Evolutionary conservation across 1,140 invertebrate genomes (phyloP).

Genomic region (Uloborus diversus): DNA sequence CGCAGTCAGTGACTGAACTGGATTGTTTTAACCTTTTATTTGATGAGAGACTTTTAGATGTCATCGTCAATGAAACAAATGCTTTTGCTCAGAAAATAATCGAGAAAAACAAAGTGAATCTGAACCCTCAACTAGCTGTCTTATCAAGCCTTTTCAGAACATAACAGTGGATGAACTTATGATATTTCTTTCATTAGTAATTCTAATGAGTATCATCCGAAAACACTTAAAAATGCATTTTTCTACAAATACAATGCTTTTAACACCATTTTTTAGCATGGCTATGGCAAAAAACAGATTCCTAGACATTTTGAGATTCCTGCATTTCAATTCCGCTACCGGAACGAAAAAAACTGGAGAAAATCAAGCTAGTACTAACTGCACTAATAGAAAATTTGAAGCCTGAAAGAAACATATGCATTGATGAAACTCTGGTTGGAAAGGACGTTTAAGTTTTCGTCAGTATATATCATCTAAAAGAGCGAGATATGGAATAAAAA

Average conservation of each 20-base stretch:
- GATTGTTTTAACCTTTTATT: background rate
- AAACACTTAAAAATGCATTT: background rate
- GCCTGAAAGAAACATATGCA: background rate
- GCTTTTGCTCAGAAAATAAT: background rate
- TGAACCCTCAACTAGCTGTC: background rate
- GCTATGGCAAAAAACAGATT: background rate
- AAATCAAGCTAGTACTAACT: background rate
- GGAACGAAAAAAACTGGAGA: background rate
- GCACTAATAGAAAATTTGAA: background rate
- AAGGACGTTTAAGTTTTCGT: background rate
- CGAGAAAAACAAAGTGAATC: background rate
- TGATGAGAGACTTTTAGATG: background rate
- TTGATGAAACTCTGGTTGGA: background rate
- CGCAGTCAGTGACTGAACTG: background rate
- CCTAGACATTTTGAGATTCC: background rate
- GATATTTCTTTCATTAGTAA: background rate
- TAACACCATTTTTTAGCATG: background rate
- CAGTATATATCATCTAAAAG: background rate
- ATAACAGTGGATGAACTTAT: background rate
- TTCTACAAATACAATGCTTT: background rate
- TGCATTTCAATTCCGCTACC: background rate
- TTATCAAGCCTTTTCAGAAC: background rate
- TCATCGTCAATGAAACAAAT: background rate
- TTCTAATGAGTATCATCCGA: background rate
- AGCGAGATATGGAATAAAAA: background rate